A percentile compares a stretch with the other conserved stretches of the same genome.
These are phyloP conservation scores for Scaptodrosophila latifasciaeformis DNA, from an alignment of 2,888 invertebrate species.

Conservation along the genomic window DNA sequence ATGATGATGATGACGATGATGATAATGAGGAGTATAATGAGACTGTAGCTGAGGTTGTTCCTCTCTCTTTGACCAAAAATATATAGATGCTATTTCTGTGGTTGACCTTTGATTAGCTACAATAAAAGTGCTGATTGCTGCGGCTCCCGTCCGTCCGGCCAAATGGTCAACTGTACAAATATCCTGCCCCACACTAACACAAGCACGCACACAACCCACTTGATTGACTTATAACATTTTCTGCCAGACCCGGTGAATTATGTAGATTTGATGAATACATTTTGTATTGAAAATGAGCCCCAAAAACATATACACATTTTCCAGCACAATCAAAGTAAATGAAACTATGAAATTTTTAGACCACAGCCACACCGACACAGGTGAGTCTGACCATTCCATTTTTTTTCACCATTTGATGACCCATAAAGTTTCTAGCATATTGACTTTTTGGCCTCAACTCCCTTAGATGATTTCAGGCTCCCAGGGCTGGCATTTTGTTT, in stretches of 20 bases:
- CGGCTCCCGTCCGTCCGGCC: neutral
- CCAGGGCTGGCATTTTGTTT: slow-evolving; percentile 29
- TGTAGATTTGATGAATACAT: slow-evolving; percentile 56
- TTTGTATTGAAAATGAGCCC: slow-evolving; percentile 34
- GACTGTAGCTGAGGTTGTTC: neutral
- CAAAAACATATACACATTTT: slow-evolving; percentile 26
- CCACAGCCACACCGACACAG: neutral
- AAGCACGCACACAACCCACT: slow-evolving; percentile 2
- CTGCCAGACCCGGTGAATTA: slow-evolving; percentile 35
- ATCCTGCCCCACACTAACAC: too few species aligned
- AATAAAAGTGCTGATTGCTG: slow-evolving; percentile 60
- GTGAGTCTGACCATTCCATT: neutral
- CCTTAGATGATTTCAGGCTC: slow-evolving; percentile 27
- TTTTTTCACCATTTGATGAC: slow-evolving; percentile 28
- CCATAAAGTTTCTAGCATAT: slow-evolving; percentile 30
- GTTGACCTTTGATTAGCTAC: slow-evolving; percentile 51
- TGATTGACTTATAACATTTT: slow-evolving; percentile 42
- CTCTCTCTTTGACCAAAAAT: slow-evolving; percentile 27
- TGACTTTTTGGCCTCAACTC: slow-evolving; percentile 29
- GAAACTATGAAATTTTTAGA: slow-evolving; percentile 9
- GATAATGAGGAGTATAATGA: slow-evolving; percentile 9
- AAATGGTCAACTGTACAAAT: too few species aligned
- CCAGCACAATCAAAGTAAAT: slow-evolving; percentile 33
- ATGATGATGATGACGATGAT: slow-evolving; percentile 22
- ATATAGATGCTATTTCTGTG: slow-evolving; percentile 36